phyloP scores from a whole-genome alignment of 2,888 invertebrate species.

The Venustoraphidia nigricollis region DNA sequence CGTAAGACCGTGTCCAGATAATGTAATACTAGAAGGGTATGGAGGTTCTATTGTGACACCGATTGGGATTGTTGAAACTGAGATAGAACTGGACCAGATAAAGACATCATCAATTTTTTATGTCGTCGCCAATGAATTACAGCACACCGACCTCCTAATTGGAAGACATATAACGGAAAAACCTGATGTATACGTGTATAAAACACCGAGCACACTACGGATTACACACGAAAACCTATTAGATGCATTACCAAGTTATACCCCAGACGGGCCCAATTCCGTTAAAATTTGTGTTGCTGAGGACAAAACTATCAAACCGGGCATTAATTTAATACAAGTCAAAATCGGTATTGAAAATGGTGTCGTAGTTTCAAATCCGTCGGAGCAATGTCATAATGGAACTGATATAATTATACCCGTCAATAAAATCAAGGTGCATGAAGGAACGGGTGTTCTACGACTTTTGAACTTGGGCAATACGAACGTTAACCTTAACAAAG shows the following conservation, averaged over 20 bases:
- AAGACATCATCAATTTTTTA: slow-evolving; percentile 3
- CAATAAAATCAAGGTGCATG: too few relatives aligned
- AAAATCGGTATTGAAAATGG: background rate
- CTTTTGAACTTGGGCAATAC: too few relatives aligned
- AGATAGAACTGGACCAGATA: slow-evolving; percentile 2
- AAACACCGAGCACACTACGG: background rate
- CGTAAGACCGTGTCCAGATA: background rate
- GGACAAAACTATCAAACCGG: too few relatives aligned
- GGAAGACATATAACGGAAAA: background rate
- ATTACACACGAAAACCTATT: background rate
- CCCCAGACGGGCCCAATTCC: too few relatives aligned
- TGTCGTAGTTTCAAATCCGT: background rate
- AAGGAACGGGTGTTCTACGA: too few relatives aligned
- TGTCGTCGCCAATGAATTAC: background rate
- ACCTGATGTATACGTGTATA: background rate
- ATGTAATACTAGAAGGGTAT: slow-evolving; percentile 3
- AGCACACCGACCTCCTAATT: background rate
- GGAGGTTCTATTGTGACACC: slow-evolving; percentile 3
- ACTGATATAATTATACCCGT: too few relatives aligned
- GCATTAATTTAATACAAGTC: background rate
- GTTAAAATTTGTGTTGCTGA: too few relatives aligned
- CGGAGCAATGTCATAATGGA: too few relatives aligned
- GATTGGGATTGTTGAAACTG: slow-evolving; percentile 1
- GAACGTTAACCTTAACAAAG: too few relatives aligned
- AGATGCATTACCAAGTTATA: too few relatives aligned